Evolutionary conservation across 2,113 vertebrate species (phyloP), one percentile per base, ranked within the genome.

Genomic region (Scortum barcoo): DNA sequence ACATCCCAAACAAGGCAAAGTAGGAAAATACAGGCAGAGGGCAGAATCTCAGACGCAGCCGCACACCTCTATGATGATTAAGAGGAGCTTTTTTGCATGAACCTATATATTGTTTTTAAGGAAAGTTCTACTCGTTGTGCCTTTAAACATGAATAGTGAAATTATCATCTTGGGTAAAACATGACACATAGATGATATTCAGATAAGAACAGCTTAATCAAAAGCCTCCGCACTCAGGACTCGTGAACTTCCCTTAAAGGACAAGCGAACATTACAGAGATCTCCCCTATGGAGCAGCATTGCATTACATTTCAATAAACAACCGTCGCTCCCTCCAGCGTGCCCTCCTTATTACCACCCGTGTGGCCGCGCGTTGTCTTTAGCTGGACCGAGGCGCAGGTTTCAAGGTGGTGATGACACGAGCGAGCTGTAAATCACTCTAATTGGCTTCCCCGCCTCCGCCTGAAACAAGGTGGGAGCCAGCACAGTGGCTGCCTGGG

Each of bases 371-470:
- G 75, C 62, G 61, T 88, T 85, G 72, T 30, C 68, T 79, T 81
- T 13, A 74, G 62, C 80, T 46, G 86, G 71, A 72, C 86, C 19
- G 44, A 79, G 84, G 72, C 68, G 50, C 73, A 57, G 76, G 72
- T 86, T 91, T 86, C 79, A 84, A 89, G 91, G 91, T 89, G 89
- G 76, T 85, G 83, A 87, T 86, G 75, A 87, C 89, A 85, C 77
- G 42, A 75, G 79, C 76, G 54, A 44, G 89, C 79, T 61, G 89
- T 94, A 94, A 92, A 93, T 95, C 90, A 92, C 87, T 68, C 71
- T 91, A 94, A 95, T 91, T 95, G 93, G 89, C 84, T 84, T 84
- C 76, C 86, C 90, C 81, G 80, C 91, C 89, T 91, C 86, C 70
- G 71, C 60, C 81, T 79, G 81, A 86, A 91, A 92, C 66, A 86